Conservation (phyloP, 30 jellyfish, hydroid and myxozoan species). For the Aurelia sp. region DNA sequence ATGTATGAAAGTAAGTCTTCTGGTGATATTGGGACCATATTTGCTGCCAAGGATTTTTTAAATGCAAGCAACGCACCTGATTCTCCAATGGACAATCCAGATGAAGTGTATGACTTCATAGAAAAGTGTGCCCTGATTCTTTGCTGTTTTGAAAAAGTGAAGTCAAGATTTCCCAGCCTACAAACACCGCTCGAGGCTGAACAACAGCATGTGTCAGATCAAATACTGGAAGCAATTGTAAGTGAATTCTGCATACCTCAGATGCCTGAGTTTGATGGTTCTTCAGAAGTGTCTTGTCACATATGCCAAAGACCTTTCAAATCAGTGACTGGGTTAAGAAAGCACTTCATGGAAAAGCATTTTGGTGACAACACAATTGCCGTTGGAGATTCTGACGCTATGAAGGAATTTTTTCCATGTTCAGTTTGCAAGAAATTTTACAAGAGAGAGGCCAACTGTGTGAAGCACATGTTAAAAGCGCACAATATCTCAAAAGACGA, state of each 20-base stretch:
- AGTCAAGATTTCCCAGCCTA: conserved; percentile 16
- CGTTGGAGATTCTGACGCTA: conserved; percentile 1
- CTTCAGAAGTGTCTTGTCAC: conserved; percentile 2
- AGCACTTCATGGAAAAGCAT: conserved; percentile 29
- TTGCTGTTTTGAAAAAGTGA: conserved; percentile 7
- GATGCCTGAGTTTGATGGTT: conserved; percentile 15
- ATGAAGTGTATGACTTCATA: conserved; percentile 5
- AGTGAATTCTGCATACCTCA: not conserved
- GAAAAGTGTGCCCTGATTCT: conserved; percentile 17
- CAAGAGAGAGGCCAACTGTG: conserved; percentile 32
- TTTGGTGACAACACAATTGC: not conserved
- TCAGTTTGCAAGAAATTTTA: conserved; percentile 13
- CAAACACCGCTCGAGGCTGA: conserved; percentile 13
- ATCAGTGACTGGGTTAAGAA: not conserved
- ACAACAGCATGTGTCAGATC: conserved; percentile 18
- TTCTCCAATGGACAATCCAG: conserved; percentile 30
- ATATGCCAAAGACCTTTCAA: conserved; percentile 6
- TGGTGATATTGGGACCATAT: conserved; percentile 18
- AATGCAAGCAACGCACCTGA: conserved; percentile 24
- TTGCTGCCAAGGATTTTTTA: conserved; percentile 19
- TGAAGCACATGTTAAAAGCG: conserved; percentile 15
- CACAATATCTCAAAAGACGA: conserved; percentile 28
- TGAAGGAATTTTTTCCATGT: not conserved
- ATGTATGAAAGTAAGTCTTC: conserved; percentile 24
- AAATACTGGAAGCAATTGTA: conserved; percentile 20